A percentile compares a stretch with the other conserved stretches of the same genome.
Evolutionary conservation across 2,888 invertebrate genomes (phyloP).

Genomic region (Amphimallon solstitiale): DNA sequence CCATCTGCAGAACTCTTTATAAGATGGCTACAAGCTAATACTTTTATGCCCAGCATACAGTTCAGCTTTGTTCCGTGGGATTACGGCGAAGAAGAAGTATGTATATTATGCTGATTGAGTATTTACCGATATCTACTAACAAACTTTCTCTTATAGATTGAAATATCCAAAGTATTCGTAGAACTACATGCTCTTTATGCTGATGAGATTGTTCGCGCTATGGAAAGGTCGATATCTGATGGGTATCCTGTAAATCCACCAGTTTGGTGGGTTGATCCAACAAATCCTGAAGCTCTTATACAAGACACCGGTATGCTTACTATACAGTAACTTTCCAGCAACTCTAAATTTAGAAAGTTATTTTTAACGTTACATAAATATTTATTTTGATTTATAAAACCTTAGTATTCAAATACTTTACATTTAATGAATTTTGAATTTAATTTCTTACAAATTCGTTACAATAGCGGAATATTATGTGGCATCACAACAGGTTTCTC

Average conservation of each 20-base stretch:
- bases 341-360: too few relatives aligned
- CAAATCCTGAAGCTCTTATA: conserved; percentile 31
- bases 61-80: conserved; percentile 86
- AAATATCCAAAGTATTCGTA: conserved; percentile 72
- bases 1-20: conserved; percentile 75
- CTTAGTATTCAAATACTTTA: too few relatives aligned
- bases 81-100: conserved; percentile 53
- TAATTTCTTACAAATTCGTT: too few relatives aligned
- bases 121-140: neutral
- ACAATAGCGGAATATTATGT: too few relatives aligned
- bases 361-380: too few relatives aligned
- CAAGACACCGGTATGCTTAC: conserved; percentile 42
- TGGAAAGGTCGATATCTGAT: conserved; percentile 68
- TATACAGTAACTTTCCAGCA: too few relatives aligned
- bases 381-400: too few relatives aligned
- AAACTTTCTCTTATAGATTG: conserved; percentile 52
- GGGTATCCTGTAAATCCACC: conserved; percentile 83
- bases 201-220: conserved; percentile 70
- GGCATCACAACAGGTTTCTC: too few relatives aligned
- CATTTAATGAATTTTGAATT: too few relatives aligned
- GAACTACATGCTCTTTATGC: conserved; percentile 73
- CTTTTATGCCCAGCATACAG: conserved; percentile 82
- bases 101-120: neutral
- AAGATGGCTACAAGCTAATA: conserved; percentile 81
- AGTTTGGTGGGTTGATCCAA: conserved; percentile 78